Evolutionary conservation across 2,797 vertebrate genomes (phyloP).

Genomic region (Echiichthys vipera): DNA sequence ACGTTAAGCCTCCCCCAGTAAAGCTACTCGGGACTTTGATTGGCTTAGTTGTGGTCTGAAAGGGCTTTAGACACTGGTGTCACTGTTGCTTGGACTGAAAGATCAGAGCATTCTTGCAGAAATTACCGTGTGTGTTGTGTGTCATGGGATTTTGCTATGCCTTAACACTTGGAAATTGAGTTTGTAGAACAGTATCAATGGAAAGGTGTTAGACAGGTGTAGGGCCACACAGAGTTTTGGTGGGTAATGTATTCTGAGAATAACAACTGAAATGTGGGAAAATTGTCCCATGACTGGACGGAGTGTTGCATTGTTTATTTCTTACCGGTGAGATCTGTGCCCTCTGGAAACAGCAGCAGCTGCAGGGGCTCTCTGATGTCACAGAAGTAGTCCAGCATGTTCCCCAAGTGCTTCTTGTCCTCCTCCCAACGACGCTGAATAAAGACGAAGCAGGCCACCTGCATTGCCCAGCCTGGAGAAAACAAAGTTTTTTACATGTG

Average conservation of each 20-base stretch:
- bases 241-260: constrained; percentile 21
- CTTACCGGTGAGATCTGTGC: constrained; percentile 97
- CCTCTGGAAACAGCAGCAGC: constrained; percentile 97
- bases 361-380: constrained; percentile 95
- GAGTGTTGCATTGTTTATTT: background rate
- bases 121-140: constrained; percentile 31
- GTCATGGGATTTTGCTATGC: constrained; percentile 44
- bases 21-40: constrained; percentile 57
- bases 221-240: background rate
- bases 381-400: constrained; percentile 97
- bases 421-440: constrained; percentile 94
- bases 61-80: constrained; percentile 51
- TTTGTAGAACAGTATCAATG: constrained; percentile 54
- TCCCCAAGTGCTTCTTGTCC: constrained; percentile 92
- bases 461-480: constrained; percentile 96
- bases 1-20: constrained; percentile 51
- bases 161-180: constrained; percentile 57
- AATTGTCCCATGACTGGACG: background rate
- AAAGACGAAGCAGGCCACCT: constrained; percentile 96
- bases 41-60: constrained; percentile 62
- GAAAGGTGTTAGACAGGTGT: constrained; percentile 46
- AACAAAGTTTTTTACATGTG: constrained; percentile 30
- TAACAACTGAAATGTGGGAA: constrained; percentile 16
- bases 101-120: constrained; percentile 67
- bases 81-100: constrained; percentile 38